Percentiles rank a stretch among this genome's conserved stretches.
These are phyloP conservation scores for Cyclopterus lumpus DNA, from an alignment of 2,797 vertebrate species.

Conservation along the genomic window DNA sequence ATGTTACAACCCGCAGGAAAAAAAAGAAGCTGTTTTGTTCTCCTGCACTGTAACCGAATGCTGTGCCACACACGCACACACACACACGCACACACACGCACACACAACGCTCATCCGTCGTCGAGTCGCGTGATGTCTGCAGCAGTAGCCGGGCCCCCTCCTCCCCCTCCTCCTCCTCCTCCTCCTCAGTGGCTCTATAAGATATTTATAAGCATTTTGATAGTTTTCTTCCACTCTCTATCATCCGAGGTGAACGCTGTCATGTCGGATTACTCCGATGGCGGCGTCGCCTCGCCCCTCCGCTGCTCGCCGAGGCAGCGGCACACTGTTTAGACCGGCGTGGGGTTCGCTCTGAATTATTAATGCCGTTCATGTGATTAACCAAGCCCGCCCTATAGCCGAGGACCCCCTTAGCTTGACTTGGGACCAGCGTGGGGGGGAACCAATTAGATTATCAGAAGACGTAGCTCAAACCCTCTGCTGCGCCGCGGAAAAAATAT, in stretches of 20 bases:
- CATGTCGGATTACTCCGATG: constrained; percentile 77
- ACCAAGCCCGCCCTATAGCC: constrained; percentile 31
- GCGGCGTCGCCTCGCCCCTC: constrained; percentile 37
- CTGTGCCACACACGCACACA: constrained; percentile 29
- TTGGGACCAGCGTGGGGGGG: constrained; percentile 56
- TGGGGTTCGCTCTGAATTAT: constrained; percentile 74
- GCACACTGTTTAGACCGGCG: constrained; percentile 55
- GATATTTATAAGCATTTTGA: constrained; percentile 83
- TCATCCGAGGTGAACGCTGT: constrained; percentile 82
- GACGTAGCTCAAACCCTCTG: constrained; percentile 30
- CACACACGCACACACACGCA: constrained; percentile 12
- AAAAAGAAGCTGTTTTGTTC: constrained; percentile 27
- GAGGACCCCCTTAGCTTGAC: constrained; percentile 36
- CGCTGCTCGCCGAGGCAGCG: constrained; percentile 52
- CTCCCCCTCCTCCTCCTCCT: background rate
- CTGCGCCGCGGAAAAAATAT: background rate
- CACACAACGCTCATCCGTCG: constrained; percentile 20
- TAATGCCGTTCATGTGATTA: constrained; percentile 72
- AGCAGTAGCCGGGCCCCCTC: constrained; percentile 37
- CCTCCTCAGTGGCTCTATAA: constrained; percentile 66
- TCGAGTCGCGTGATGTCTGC: constrained; percentile 54
- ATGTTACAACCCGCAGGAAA: constrained; percentile 20
- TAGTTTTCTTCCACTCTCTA: constrained; percentile 79
- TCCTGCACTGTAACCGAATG: constrained; percentile 21
- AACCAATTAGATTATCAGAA: constrained; percentile 60